Conservation (phyloP, 2,113 vertebrate species). For the Neoarius graeffei region DNA sequence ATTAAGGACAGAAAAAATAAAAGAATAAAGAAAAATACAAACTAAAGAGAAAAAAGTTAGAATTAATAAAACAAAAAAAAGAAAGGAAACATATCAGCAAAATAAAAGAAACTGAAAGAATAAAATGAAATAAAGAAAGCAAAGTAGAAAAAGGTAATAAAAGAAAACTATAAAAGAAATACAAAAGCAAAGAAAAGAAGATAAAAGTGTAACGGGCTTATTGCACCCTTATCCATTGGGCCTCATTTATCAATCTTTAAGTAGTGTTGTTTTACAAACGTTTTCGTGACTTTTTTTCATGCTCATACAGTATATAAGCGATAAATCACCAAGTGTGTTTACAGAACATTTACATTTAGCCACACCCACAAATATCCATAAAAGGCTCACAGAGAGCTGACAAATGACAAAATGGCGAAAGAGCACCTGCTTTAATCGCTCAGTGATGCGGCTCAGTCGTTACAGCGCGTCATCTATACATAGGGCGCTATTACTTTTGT, state of each 20-base stretch:
- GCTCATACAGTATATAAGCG: no score
- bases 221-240: not conserved
- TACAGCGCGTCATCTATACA: not conserved
- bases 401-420: not conserved
- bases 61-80: not conserved
- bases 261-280: not conserved
- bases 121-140: not conserved
- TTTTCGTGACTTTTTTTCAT: not conserved
- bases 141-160: not conserved
- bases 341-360: not conserved
- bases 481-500: not conserved
- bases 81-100: not conserved
- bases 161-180: not conserved
- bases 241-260: not conserved
- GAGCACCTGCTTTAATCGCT: not conserved
- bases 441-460: not conserved
- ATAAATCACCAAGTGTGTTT: not conserved
- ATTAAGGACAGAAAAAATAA: not conserved
- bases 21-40: not conserved
- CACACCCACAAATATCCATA: not conserved
- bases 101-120: not conserved
- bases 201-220: not conserved
- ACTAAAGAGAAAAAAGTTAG: not conserved
- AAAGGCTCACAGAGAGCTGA: not conserved
- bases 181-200: not conserved